Percentiles rank a stretch among this genome's conserved stretches.
phyloP scores from a whole-genome alignment of 2,888 invertebrate species.

The Ophraella communa region DNA sequence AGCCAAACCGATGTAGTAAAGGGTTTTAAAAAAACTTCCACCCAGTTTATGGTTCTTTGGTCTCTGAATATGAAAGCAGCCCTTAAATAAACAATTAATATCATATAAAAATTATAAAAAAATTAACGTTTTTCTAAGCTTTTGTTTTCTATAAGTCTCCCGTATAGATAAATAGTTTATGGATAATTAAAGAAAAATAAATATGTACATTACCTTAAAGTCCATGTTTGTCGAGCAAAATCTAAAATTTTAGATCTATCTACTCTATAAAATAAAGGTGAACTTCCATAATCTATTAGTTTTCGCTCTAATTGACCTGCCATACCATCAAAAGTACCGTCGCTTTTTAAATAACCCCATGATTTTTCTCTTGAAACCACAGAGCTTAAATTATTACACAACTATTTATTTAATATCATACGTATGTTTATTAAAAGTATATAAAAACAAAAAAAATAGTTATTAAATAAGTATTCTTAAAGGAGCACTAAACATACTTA shows the following conservation, averaged over 20 bases:
- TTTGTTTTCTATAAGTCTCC: too few species aligned
- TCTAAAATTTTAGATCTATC: constrained; percentile 48
- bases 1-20: constrained; percentile 48
- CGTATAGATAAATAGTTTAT: not conserved
- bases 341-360: constrained; percentile 50
- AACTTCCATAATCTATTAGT: constrained; percentile 49
- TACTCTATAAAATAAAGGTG: constrained; percentile 49
- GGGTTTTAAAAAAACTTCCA: constrained; percentile 50
- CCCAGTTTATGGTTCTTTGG: constrained; percentile 46
- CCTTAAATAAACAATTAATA: constrained; percentile 35
- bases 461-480: too few species aligned
- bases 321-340: constrained; percentile 52
- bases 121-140: not conserved
- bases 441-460: too few species aligned
- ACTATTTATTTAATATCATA: too few species aligned
- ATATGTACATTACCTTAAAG: constrained; percentile 41
- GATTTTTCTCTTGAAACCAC: constrained; percentile 43
- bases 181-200: not conserved
- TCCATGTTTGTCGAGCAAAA: constrained; percentile 52
- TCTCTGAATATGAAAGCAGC: constrained; percentile 51
- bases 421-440: too few species aligned
- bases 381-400: constrained; percentile 37
- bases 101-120: not conserved
- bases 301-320: constrained; percentile 47
- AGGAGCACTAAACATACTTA: too few species aligned